Conservation (phyloP, 2,113 vertebrate genomes). For the human (Homo sapiens) region GRCh38 chr12:69118501-69119000, state of each 20-base stretch:
- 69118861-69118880: background rate
- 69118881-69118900: background rate
- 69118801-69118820: background rate
- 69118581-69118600: background rate
- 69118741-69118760: background rate
- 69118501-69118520: background rate
- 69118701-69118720: background rate
- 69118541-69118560: background rate
- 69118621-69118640: background rate
- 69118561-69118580: background rate
- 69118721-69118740: background rate
- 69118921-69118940: too few species aligned
- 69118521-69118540: background rate
- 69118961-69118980: background rate
- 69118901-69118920: background rate
- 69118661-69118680: background rate
- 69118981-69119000: background rate
- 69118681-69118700: background rate
- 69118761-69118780: background rate
- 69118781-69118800: background rate
- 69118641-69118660: background rate
- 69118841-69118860: background rate
- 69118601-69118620: background rate
- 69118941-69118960: background rate
- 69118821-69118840: background rate